A percentile compares a stretch with the other conserved stretches of the same genome.
phyloP scores from a whole-genome alignment of 2,888 invertebrate genomes.

The Drosophila parthenogenetica region DNA sequence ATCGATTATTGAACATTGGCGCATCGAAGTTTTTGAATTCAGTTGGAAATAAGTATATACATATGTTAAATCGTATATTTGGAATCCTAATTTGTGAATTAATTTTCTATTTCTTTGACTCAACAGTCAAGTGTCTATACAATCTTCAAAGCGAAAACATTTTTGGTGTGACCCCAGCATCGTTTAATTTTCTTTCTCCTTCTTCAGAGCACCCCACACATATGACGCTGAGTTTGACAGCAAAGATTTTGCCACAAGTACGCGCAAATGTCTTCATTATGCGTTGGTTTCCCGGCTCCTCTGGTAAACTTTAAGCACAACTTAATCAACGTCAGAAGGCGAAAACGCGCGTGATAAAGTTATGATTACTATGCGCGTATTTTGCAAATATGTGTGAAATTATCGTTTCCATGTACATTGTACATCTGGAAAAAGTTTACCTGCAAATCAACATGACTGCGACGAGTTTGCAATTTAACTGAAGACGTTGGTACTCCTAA shows the following conservation, averaged over 20 bases:
- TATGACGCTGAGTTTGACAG: slow-evolving; percentile 39
- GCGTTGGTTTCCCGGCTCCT: slow-evolving; percentile 17
- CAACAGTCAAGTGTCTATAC: slow-evolving; percentile 33
- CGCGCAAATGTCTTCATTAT: slow-evolving; percentile 50
- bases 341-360: slow-evolving; percentile 71
- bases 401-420: slow-evolving; percentile 68
- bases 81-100: too few relatives aligned
- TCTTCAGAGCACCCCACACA: slow-evolving; percentile 21
- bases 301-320: slow-evolving; percentile 72
- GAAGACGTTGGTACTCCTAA: slow-evolving; percentile 25
- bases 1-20: not conserved
- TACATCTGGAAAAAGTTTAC: slow-evolving; percentile 61
- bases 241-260: slow-evolving; percentile 48
- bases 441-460: slow-evolving; percentile 55
- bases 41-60: too few relatives aligned
- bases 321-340: slow-evolving; percentile 72
- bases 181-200: not conserved
- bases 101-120: slow-evolving; percentile 40
- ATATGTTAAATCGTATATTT: too few relatives aligned
- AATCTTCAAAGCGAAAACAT: not conserved
- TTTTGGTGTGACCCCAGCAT: slow-evolving; percentile 22
- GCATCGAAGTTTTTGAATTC: not conserved
- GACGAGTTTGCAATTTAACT: slow-evolving; percentile 28
- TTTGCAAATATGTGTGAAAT: slow-evolving; percentile 69
- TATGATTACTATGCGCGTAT: slow-evolving; percentile 69